Base-by-base conservation (phyloP, 64 coral and sea anemone genomes). In the Actinia tenebrosa region DNA sequence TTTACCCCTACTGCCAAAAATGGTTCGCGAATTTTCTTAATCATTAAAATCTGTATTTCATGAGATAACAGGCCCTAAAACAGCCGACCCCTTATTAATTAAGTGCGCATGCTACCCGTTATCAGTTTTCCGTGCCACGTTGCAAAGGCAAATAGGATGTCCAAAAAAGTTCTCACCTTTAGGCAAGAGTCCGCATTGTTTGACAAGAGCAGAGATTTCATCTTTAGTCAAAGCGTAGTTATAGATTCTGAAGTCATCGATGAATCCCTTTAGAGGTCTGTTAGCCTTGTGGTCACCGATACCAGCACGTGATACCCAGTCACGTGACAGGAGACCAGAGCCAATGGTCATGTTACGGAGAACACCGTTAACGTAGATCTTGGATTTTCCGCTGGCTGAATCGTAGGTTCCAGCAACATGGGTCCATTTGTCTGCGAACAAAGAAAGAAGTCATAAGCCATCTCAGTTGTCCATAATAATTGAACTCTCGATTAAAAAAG, bases 181-280 rank as follows among this genome's bases (percentile, higher is more conserved):
- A 88, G 91, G 80, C 26, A 92, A 79, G 20, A 95, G 86, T 43
- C 80, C 58, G 50, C 93, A 95, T 80, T 95, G 86, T 27, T 88
- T 84, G 16, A 87, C 86, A 22, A 93, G 45, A 86, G 83, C 87
- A 27, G 78, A 56, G 71, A 98, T 84, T 43, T 99, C 97, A 10
- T 46, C 60, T 44, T 91, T 95, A 42, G 59, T 91, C 54, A 99
- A 84, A 44, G 97, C 97, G 37, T 99, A 99, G 82, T 99, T 99
- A 64, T 99, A 99, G n/a, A 99, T 93, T 71, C 91, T 93, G 82
- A 99, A 99, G 19, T 99, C 97, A 92, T 99, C 97, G 63, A 99
- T 88, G 63, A 95, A 99, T 88, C 97, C 97, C 68, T 84, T 59
- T 18, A 99, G 79, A 80, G 97, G 93, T 45, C 97, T 93, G 80